phyloP scores from a whole-genome alignment of 2,888 invertebrate genomes.

The Drosophila affinis region DNA sequence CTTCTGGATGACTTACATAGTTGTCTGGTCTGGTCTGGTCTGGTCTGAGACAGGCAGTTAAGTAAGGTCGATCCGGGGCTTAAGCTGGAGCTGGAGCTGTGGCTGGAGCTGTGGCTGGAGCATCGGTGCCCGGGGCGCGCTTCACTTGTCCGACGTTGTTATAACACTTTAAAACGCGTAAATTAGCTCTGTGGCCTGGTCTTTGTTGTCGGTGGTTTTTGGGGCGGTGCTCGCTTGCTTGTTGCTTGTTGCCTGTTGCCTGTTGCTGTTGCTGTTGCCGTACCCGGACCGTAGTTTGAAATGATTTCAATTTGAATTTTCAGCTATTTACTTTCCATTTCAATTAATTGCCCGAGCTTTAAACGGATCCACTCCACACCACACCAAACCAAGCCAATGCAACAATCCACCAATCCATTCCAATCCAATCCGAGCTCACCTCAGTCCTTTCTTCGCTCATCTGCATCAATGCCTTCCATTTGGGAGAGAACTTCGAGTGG shows the following conservation, averaged over 20 bases:
- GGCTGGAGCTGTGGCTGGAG: not conserved
- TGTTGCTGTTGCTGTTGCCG: conserved; percentile 33
- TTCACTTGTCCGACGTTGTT: conserved; percentile 46
- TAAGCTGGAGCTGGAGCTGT: too few species aligned
- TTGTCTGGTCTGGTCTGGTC: not conserved
- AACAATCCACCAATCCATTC: not conserved
- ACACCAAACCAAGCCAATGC: not conserved
- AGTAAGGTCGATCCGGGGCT: not conserved
- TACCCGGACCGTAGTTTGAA: conserved; percentile 48
- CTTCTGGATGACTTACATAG: conserved; percentile 42
- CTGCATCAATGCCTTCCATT: conserved; percentile 34
- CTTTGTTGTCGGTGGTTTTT: conserved; percentile 28
- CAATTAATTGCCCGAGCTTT: conserved; percentile 64
- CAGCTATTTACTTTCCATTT: conserved; percentile 66
- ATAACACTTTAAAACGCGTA: conserved; percentile 72
- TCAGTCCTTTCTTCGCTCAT: conserved; percentile 40
- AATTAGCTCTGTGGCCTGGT: conserved; percentile 62
- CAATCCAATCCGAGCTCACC: conserved; percentile 11
- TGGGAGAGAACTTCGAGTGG: conserved; percentile 7
- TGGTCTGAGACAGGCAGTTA: not conserved
- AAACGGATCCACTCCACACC: conserved; percentile 27
- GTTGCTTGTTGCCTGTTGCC: conserved; percentile 25
- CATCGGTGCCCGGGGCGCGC: conserved; percentile 2
- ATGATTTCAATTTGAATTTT: conserved; percentile 69
- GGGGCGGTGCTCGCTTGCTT: conserved; percentile 40